Evolutionary conservation across 1,140 invertebrate genomes (phyloP), one percentile per base, ranked within the genome.

Genomic region (Monomorium pharaonis): DNA sequence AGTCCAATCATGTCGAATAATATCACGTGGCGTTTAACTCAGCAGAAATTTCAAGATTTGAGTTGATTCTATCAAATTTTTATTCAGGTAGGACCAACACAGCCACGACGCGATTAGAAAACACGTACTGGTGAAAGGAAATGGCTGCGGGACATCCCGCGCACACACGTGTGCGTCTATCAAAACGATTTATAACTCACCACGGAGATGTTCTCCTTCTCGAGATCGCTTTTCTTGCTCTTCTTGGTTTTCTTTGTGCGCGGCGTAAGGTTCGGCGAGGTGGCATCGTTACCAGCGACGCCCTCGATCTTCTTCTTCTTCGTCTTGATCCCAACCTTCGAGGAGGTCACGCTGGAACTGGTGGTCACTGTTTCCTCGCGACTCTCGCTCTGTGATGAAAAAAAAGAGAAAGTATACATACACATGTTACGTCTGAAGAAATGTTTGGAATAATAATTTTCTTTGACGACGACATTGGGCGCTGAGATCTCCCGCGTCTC

Each of bases 121-220:
- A 54, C 65, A 27, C 24, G 37, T 30, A 63, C 18, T 14, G 21
- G 51, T 80, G 63, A 80, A 70, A 54, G 63, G 62, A n/a, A n/a
- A 80, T 80, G 21, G 63, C 62, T 80, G 44, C 63, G 77, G 63
- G 77, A 80, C 77, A 80, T 69, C 76, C 76, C 30, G 76, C 14
- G 33, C n/a, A 21, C 44, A 24, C 9, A 67, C 58, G 27, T 33
- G 58, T 27, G 42, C 75, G 63, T 77, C 75, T 77, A 77, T 77
- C 56, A 63, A 77, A 72, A 56, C 51, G 67, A 83, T 83, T 83
- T 83, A 83, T 58, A 72, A 95, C 96, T 96, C 92, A 96, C 96
- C 94, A 96, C 96, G 86, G 96, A 96, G 89, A 96, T 96, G 88
- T 96, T 96, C 90, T 96, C 96, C 93, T 96, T 96, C 91, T 96